Evolutionary conservation across 2,113 vertebrate genomes (phyloP).

Genomic region (Morone saxatilis): DNA sequence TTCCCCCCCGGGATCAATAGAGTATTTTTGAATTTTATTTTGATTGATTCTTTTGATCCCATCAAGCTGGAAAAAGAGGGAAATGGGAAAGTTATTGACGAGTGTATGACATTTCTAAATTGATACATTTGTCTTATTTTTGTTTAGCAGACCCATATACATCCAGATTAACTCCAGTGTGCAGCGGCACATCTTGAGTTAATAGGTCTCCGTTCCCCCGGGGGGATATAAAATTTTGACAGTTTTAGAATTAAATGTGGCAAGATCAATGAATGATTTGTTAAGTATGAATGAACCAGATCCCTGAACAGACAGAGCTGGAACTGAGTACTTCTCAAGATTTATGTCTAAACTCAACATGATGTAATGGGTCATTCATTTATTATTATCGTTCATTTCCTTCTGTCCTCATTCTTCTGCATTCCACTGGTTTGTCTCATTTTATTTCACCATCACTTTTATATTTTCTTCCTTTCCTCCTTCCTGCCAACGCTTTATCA

Average conservation of each 20-base stretch:
- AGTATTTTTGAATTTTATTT: no score
- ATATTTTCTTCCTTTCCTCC: neutral
- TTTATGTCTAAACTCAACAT: constrained; percentile 29
- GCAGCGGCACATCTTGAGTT: neutral
- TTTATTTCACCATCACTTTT: constrained; percentile 9
- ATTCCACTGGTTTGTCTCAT: constrained; percentile 11
- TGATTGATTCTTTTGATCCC: no score
- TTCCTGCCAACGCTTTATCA: neutral
- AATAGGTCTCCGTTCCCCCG: neutral
- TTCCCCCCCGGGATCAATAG: no score
- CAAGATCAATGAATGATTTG: constrained; percentile 5
- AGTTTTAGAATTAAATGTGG: constrained; percentile 22
- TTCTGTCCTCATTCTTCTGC: constrained; percentile 3
- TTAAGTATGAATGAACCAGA: constrained; percentile 4
- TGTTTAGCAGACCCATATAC: neutral
- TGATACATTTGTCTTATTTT: neutral
- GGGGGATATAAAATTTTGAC: constrained; percentile 3
- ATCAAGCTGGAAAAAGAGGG: neutral
- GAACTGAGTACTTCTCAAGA: neutral
- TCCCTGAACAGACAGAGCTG: neutral
- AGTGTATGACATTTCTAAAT: neutral
- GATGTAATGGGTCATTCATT: constrained; percentile 30
- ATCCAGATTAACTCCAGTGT: neutral
- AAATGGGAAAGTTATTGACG: no score
- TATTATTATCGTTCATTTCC: constrained; percentile 32